Conservation (phyloP, 1,140 invertebrate genomes). For the Vanessa tameamea region DNA sequence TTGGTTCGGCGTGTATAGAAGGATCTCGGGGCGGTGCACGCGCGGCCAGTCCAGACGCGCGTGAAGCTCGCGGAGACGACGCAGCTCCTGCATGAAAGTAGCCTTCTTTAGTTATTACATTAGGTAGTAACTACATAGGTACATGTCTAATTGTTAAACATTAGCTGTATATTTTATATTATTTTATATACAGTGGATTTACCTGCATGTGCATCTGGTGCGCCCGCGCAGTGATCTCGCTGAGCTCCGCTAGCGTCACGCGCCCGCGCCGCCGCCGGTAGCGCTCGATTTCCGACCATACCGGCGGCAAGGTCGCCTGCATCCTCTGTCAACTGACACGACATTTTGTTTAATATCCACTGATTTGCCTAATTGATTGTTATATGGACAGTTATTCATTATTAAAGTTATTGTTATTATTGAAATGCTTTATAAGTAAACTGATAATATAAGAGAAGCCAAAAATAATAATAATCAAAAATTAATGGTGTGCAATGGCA, state of each 20-base stretch:
- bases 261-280: slow-evolving; percentile 36
- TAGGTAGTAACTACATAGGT: no score
- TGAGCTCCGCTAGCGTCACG: slow-evolving; percentile 32
- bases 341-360: neutral
- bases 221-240: slow-evolving; percentile 31
- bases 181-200: neutral
- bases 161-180: neutral
- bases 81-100: slow-evolving; percentile 19
- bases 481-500: no score
- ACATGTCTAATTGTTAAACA: no score
- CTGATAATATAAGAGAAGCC: no score
- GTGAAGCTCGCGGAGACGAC: slow-evolving; percentile 39
- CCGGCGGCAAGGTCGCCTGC: slow-evolving; percentile 34
- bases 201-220: slow-evolving; percentile 36
- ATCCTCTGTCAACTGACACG: slow-evolving; percentile 2
- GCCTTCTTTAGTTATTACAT: no score
- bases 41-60: slow-evolving; percentile 35
- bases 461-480: no score
- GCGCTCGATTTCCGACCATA: slow-evolving; percentile 39
- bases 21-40: slow-evolving; percentile 35
- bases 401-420: no score
- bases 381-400: no score
- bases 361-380: neutral
- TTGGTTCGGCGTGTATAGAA: slow-evolving; percentile 41
- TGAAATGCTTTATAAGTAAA: no score